Evolutionary conservation across 2,888 invertebrate species (phyloP).

Genomic region (Acleris sparsana): DNA sequence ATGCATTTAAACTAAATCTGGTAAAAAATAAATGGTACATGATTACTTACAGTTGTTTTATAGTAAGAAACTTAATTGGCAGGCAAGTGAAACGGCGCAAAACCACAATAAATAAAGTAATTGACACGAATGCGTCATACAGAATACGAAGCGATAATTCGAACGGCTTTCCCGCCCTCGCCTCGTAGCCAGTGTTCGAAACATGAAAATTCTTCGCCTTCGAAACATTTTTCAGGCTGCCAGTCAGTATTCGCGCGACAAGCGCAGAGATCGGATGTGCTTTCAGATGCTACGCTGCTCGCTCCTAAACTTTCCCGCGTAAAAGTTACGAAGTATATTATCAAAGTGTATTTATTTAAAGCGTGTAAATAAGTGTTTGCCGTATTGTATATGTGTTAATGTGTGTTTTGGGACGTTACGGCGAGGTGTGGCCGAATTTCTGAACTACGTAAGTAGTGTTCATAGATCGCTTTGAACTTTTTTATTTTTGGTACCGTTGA

Average conservation of each 20-base stretch:
- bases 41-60: too few species aligned
- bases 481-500: constrained; percentile 39
- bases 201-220: constrained; percentile 57
- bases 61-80: background rate
- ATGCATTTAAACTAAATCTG: too few species aligned
- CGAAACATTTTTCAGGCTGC: constrained; percentile 55
- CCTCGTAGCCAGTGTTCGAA: constrained; percentile 55
- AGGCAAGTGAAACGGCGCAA: constrained; percentile 12
- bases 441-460: constrained; percentile 46
- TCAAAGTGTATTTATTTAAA: constrained; percentile 30
- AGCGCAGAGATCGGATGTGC: constrained; percentile 55
- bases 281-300: constrained; percentile 38
- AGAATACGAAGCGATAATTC: constrained; percentile 52
- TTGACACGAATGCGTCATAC: constrained; percentile 44
- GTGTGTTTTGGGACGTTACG: constrained; percentile 44
- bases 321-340: constrained; percentile 53
- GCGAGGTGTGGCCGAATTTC: constrained; percentile 42
- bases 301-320: constrained; percentile 62
- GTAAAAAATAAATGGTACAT: too few species aligned
- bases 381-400: constrained; percentile 49
- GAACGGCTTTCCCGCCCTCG: constrained; percentile 62
- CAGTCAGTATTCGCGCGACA: constrained; percentile 60
- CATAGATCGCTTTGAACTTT: constrained; percentile 42
- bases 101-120: constrained; percentile 32
- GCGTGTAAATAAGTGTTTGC: constrained; percentile 48